Conservation (phyloP, 2,888 invertebrate species). For the Melinaea menophilus region DNA sequence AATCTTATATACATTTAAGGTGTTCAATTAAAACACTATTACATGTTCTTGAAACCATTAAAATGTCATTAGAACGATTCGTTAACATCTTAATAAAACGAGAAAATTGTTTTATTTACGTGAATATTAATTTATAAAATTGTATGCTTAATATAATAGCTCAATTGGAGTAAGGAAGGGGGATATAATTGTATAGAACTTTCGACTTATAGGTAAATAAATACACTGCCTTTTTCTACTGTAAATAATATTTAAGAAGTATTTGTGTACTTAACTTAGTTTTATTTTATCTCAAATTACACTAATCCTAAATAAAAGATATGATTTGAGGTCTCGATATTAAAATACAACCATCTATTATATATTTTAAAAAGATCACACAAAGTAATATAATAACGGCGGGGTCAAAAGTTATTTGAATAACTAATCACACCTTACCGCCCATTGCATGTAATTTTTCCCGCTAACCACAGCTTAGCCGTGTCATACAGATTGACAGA, state of each 20-base stretch:
- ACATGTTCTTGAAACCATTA: constrained; percentile 35
- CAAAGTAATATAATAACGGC: neutral
- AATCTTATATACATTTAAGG: constrained; percentile 9
- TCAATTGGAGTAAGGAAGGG: constrained; percentile 13
- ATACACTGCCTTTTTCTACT: neutral
- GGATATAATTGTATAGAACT: neutral
- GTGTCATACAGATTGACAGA: constrained; percentile 55
- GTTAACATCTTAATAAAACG: constrained; percentile 35
- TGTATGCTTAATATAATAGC: constrained; percentile 18
- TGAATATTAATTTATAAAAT: constrained; percentile 17
- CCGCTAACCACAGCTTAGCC: constrained; percentile 43
- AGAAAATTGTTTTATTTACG: constrained; percentile 26
- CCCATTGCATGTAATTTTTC: constrained; percentile 42
- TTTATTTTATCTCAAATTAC: too few species aligned
- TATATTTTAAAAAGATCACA: neutral
- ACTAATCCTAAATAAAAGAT: too few species aligned
- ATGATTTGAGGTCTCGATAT: neutral
- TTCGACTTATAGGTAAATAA: neutral
- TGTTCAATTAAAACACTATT: constrained; percentile 30
- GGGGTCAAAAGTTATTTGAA: constrained; percentile 11
- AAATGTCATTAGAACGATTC: constrained; percentile 34
- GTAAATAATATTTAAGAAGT: too few species aligned
- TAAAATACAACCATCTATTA: neutral
- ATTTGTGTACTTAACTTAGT: too few species aligned
- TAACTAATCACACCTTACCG: constrained; percentile 29